phyloP scores from a whole-genome alignment of 2,113 vertebrate species.

The Nanorana parkeri region DNA sequence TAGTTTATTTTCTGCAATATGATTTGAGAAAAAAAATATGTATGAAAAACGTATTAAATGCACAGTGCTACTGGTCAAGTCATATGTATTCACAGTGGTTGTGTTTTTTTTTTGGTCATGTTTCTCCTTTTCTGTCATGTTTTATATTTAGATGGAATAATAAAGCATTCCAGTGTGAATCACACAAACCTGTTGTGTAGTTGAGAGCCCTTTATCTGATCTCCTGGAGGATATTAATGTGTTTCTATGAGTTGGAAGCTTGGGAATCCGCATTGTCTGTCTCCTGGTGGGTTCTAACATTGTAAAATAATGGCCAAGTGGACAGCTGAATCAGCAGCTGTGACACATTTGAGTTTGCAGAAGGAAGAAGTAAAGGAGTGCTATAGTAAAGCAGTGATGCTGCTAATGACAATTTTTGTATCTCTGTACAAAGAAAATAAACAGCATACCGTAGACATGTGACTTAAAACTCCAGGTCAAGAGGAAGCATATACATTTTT shows the following conservation, averaged over 20 bases:
- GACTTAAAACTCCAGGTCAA: neutral
- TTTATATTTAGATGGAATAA: no score
- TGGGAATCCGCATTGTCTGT: neutral
- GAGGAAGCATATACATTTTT: neutral
- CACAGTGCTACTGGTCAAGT: no score
- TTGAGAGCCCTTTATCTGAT: no score
- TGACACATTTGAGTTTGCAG: conserved; percentile 15
- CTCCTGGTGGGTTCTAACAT: neutral
- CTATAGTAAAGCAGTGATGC: neutral
- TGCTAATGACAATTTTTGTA: neutral
- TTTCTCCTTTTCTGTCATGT: no score
- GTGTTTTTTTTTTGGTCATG: no score
- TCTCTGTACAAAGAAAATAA: neutral
- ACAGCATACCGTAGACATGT: neutral
- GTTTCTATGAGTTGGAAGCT: neutral
- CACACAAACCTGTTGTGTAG: no score
- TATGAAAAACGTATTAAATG: no score
- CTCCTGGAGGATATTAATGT: no score
- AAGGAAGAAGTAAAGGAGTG: neutral
- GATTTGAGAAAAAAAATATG: no score
- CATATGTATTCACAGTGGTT: no score
- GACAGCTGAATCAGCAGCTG: conserved; percentile 5
- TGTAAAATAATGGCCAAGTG: neutral
- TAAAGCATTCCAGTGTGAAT: no score
- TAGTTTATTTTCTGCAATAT: no score